Base-by-base conservation (phyloP, 1,140 invertebrate genomes). In the Sesamia nonagrioides region DNA sequence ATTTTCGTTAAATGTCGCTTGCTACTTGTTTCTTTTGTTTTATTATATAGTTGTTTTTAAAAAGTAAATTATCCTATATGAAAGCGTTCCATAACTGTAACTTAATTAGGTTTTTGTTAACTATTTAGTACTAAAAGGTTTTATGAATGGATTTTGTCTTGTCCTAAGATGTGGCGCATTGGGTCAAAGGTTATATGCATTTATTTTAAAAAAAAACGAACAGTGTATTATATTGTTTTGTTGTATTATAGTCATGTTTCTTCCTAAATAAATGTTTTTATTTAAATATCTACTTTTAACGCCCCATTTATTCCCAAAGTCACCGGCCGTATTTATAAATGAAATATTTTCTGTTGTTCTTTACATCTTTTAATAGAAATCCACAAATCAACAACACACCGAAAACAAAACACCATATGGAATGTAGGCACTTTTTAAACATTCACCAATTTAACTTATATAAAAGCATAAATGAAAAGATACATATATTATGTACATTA, bases 191-290 rank as follows among this genome's bases (percentile, higher is more conserved):
- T 81, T 69, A 83, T 56, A 84, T 84, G 90, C 88, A 91, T 91
- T 91, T 91, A 90, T 66, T 87, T 87, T 81, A 68, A 76, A 77
- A 80, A 86, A 76, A 77, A 80, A 86, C 66, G 80, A 80, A 84
- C 75, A 87, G 82, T 89, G 85, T 89, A 88, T 74, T 92, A 88
- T 88, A 84, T 85, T 86, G 85, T 92, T 91, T 91, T 91, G 90
- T 92, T 92, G 87, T 92, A 92, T 88, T 91, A 91, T 90, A 91
- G 88, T 87, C 81, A 89, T 86, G 90, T 91, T 92, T 89, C 88
- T 90, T 91, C 82, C 81, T 80, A 84, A 50, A 54, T 78, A 42
- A 33, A 61, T 83, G 77, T 81, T 89, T 89, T 91, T 84, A 84
- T 88, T 91, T 84, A 40, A 56, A 37, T 11, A 7, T 35, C 37